phyloP scores from a whole-genome alignment of 1,140 invertebrate species.

The Bombyx mandarina region DNA sequence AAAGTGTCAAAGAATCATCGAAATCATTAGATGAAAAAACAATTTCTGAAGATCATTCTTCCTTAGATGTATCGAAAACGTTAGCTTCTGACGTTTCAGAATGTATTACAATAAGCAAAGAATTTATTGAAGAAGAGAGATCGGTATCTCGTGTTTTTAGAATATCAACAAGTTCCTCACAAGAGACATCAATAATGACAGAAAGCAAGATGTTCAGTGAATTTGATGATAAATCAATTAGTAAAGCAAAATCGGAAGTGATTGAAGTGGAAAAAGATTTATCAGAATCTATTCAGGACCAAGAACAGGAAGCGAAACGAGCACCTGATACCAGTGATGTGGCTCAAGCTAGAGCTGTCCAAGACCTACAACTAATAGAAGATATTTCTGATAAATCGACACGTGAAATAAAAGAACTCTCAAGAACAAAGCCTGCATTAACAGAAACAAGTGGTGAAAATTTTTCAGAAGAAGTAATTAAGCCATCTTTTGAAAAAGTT shows the following conservation, averaged over 20 bases:
- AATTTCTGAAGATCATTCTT: constrained; percentile 63
- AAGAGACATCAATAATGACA: constrained; percentile 52
- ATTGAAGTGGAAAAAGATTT: constrained; percentile 15
- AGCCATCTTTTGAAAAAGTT: too few relatives aligned
- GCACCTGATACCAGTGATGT: too few relatives aligned
- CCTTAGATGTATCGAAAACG: constrained; percentile 58
- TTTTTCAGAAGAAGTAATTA: too few relatives aligned
- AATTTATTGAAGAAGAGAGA: constrained; percentile 54
- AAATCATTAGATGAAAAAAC: constrained; percentile 64
- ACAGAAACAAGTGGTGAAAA: too few relatives aligned
- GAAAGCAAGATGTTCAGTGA: constrained; percentile 61
- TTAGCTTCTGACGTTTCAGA: constrained; percentile 62
- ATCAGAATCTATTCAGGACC: background rate
- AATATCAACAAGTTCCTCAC: constrained; percentile 49
- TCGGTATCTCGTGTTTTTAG: constrained; percentile 42
- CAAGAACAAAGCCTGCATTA: too few relatives aligned
- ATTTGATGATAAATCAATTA: constrained; percentile 44
- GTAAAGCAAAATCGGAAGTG: constrained; percentile 36
- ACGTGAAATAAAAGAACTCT: too few relatives aligned
- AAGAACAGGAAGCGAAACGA: too few relatives aligned
- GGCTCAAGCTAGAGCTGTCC: too few relatives aligned
- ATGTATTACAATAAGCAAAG: constrained; percentile 46
- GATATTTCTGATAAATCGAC: too few relatives aligned
- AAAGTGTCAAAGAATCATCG: constrained; percentile 59
- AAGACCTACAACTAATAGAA: too few relatives aligned